Percentiles rank a stretch among this genome's conserved stretches.
phyloP scores from a whole-genome alignment of 2,113 vertebrate genomes.

The Austrofundulus limnaeus region DNA sequence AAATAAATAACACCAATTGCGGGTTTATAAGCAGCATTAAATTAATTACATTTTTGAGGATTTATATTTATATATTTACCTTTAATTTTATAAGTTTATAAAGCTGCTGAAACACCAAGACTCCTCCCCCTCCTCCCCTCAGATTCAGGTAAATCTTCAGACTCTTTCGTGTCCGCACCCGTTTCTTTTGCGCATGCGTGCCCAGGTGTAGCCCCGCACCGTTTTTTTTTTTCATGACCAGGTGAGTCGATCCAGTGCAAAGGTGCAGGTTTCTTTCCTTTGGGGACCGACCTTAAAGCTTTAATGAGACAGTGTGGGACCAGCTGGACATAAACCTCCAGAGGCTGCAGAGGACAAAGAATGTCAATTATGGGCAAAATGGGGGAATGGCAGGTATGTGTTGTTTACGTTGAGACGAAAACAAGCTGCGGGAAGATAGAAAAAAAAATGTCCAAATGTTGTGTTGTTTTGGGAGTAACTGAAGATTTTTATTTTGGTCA shows the following conservation, averaged over 20 bases:
- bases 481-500: not conserved
- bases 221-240: slow-evolving; percentile 85
- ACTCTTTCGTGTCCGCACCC: slow-evolving; percentile 71
- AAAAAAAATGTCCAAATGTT: slow-evolving; percentile 62
- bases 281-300: slow-evolving; percentile 79
- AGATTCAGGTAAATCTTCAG: slow-evolving; percentile 25
- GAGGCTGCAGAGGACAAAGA: slow-evolving; percentile 68
- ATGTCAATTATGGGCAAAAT: slow-evolving; percentile 96
- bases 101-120: not conserved
- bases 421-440: slow-evolving; percentile 25
- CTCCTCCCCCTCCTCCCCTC: too few relatives aligned
- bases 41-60: too few relatives aligned
- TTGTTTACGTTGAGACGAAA: slow-evolving; percentile 65
- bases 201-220: slow-evolving; percentile 83
- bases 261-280: slow-evolving; percentile 84
- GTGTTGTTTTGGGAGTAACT: slow-evolving; percentile 42
- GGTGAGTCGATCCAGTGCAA: slow-evolving; percentile 86
- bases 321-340: slow-evolving; percentile 51
- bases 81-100: too few relatives aligned
- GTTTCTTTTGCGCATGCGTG: slow-evolving; percentile 90
- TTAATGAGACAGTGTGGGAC: slow-evolving; percentile 82
- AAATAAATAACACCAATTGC: too few relatives aligned
- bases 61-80: too few relatives aligned
- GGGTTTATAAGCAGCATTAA: too few relatives aligned
- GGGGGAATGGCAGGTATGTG: slow-evolving; percentile 96